Percentiles rank a stretch among this genome's conserved stretches.
These are phyloP conservation scores for Acanthacorydalis orientalis DNA, from an alignment of 2,888 invertebrate species.

Conservation along the genomic window DNA sequence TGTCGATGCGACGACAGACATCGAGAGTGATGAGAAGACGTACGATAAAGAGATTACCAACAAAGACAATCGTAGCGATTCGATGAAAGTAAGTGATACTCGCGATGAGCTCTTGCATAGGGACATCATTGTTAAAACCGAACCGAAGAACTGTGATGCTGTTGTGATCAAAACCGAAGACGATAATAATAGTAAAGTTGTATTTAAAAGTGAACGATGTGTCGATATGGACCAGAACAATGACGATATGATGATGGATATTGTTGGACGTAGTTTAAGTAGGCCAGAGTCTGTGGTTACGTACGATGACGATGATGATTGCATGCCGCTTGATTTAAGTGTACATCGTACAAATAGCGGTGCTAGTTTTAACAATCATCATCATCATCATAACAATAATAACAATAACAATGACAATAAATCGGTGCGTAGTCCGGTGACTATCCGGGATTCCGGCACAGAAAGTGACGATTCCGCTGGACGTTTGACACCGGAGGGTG, in stretches of 20 bases:
- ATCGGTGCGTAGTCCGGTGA: conserved; percentile 14
- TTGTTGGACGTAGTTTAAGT: background rate
- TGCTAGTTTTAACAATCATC: conserved; percentile 17
- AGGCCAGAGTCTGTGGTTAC: conserved; percentile 25
- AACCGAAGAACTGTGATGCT: conserved; percentile 31
- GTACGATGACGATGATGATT: conserved; percentile 34
- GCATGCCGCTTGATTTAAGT: conserved; percentile 59
- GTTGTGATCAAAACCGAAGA: conserved; percentile 21
- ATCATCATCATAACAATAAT: no score
- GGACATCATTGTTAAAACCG: background rate
- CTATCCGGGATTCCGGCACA: conserved; percentile 47
- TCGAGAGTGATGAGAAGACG: no score
- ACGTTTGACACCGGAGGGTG: conserved; percentile 42
- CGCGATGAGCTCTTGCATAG: no score
- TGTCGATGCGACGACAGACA: background rate
- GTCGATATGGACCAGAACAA: background rate
- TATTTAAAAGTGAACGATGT: no score
- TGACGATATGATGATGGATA: background rate
- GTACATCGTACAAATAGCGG: conserved; percentile 35
- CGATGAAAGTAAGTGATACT: no score
- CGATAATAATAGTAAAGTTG: background rate
- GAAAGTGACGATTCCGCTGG: conserved; percentile 60
- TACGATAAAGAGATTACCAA: background rate
- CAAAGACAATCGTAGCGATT: no score
- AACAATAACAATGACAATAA: no score